Conservation (phyloP, 2,888 invertebrate genomes). For the Pilophorus perplexus region DNA sequence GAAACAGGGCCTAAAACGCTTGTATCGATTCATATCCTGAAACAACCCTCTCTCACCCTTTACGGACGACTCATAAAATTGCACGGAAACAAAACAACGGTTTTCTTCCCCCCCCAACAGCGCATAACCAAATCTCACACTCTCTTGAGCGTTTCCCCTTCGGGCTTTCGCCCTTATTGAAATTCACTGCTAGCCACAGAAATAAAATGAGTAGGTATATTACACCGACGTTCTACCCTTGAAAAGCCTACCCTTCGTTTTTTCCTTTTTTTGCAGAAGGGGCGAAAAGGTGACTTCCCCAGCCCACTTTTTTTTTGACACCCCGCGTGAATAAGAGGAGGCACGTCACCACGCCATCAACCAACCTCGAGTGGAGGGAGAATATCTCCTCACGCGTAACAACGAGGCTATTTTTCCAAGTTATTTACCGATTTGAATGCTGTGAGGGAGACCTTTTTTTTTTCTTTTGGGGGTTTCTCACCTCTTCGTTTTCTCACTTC, state of each 20-base stretch:
- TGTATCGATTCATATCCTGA: too few relatives aligned
- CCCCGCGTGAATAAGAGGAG: conserved; percentile 7
- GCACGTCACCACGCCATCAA: conserved; percentile 11
- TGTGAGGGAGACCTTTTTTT: too few relatives aligned
- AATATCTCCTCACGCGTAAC: neutral
- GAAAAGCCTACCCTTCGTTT: neutral
- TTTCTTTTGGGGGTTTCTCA: too few relatives aligned
- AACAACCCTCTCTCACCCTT: too few relatives aligned
- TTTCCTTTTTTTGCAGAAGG: too few relatives aligned
- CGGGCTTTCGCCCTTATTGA: conserved; percentile 22
- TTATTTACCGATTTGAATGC: conserved; percentile 14
- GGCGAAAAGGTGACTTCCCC: too few relatives aligned
- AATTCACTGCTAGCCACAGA: conserved; percentile 3
- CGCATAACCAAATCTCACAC: conserved; percentile 13
- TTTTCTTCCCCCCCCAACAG: neutral
- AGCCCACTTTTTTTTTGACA: neutral
- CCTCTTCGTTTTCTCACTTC: too few relatives aligned
- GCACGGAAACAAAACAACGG: conserved; percentile 1
- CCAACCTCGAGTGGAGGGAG: neutral
- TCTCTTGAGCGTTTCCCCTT: neutral
- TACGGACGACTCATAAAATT: too few relatives aligned
- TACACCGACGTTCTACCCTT: neutral
- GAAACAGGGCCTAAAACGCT: too few relatives aligned
- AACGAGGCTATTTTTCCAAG: conserved; percentile 13
- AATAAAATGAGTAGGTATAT: conserved; percentile 28